Evolutionary conservation across 2,113 vertebrate genomes (phyloP), one percentile per base, ranked within the genome.

Genomic region (Pachypanchax playfairii): DNA sequence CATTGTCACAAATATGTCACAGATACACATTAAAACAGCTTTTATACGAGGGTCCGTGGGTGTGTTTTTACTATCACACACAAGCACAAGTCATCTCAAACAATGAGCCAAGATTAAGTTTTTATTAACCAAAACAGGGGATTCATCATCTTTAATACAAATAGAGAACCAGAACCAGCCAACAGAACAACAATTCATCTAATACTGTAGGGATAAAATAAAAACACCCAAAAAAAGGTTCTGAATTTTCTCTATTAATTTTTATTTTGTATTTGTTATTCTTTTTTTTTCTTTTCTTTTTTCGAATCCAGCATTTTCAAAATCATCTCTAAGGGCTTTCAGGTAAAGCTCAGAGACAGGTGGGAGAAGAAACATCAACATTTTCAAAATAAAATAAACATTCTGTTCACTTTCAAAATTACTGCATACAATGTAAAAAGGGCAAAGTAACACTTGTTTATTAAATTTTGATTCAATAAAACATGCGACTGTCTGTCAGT

Each of bases 1-100:
- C 77, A 85, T 89, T 74, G 85, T 89, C 84, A 87, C 88, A 89
- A 67, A 84, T 83, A 88, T 88, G 85, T 73, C 84, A 88, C 83
- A 88, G 75, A 62, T 87, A 87, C 75, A 87, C 79, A 82, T 79
- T 84, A 86, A 77, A 89, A 87, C 87, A 88, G 77, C 57, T 84
- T 82, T 85, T 79, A 84, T 86, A 84, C 6, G 73, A 73, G 51
- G 51, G 49, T 49, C 48, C 57, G 67, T 44, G 56, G 14, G 64
- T 42, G 58, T 65, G 57, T 29, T 11, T 66, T 55, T 73, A 66
- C 73, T 58, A 63, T 18, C 76, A 78, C 79, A 74, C 67, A 25
- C 51, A 50, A 20, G 17, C 44, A 63, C 51, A 43, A 73, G 86
- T 89, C 84, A 89, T 90, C 77, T 87, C 86, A 80, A 90, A 90